Evolutionary conservation across 2,888 invertebrate species (phyloP).

Genomic region (Polydrusus pterygomalis): DNA sequence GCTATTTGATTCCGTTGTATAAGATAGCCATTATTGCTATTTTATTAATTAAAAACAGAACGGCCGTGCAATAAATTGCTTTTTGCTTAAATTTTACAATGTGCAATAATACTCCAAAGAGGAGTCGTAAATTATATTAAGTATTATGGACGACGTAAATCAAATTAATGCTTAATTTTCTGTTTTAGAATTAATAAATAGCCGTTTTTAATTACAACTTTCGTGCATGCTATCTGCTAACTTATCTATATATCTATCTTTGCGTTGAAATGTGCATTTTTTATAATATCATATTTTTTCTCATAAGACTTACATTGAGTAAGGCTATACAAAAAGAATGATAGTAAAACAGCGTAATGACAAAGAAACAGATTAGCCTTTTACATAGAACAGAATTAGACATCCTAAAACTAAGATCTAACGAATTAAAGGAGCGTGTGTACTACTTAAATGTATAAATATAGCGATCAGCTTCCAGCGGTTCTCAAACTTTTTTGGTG

Average conservation of each 20-base stretch:
- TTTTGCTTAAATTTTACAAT: constrained; percentile 54
- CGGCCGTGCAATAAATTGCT: constrained; percentile 48
- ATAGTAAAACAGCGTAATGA: too few relatives aligned
- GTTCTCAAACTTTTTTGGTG: too few relatives aligned
- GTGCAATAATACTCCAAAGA: constrained; percentile 46
- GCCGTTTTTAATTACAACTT: constrained; percentile 23
- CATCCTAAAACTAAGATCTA: too few relatives aligned
- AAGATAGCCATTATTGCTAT: constrained; percentile 50
- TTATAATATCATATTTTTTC: too few relatives aligned
- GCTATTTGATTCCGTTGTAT: constrained; percentile 42
- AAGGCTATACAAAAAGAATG: too few relatives aligned
- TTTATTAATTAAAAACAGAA: constrained; percentile 53
- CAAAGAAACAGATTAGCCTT: too few relatives aligned
- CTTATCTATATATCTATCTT: background rate
- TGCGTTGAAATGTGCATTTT: background rate
- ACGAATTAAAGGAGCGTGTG: too few relatives aligned
- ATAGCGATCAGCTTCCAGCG: too few relatives aligned
- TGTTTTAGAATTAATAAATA: constrained; percentile 25
- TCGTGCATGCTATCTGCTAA: constrained; percentile 8
- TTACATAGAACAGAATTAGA: too few relatives aligned
- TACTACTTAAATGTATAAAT: too few relatives aligned
- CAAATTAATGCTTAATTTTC: constrained; percentile 38
- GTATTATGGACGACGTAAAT: constrained; percentile 40
- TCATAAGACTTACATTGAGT: too few relatives aligned
- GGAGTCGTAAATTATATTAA: constrained; percentile 41